Evolutionary conservation across 2,888 invertebrate genomes (phyloP).

Genomic region (Eucera pruinosa): DNA sequence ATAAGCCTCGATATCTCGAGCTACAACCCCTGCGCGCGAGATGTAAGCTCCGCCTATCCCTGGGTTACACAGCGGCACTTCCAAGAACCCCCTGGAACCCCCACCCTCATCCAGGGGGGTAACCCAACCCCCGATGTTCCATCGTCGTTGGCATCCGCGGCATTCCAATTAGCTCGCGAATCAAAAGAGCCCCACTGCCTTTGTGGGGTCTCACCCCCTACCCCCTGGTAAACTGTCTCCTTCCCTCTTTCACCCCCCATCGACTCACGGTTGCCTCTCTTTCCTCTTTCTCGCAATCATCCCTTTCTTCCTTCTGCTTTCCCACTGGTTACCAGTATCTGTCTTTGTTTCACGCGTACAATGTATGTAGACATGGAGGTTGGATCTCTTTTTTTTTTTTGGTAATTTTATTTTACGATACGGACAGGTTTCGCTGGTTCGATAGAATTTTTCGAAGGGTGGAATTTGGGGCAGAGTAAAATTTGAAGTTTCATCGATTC

Average conservation of each 20-base stretch:
- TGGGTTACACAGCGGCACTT: slow-evolving; percentile 73
- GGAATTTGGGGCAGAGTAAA: no score
- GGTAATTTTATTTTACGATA: slow-evolving; percentile 11
- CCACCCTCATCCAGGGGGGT: slow-evolving; percentile 54
- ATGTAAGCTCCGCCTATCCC: slow-evolving; percentile 81
- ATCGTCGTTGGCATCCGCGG: slow-evolving; percentile 83
- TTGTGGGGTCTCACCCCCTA: slow-evolving; percentile 82
- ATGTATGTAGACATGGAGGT: background rate
- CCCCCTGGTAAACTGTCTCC: slow-evolving; percentile 62
- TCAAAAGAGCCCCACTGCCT: slow-evolving; percentile 84
- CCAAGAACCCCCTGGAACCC: slow-evolving; percentile 69
- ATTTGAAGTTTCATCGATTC: no score
- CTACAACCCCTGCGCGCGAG: slow-evolving; percentile 73
- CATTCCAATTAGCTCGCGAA: slow-evolving; percentile 84
- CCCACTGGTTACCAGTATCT: slow-evolving; percentile 35
- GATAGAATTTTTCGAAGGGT: no score
- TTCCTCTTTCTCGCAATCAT: slow-evolving; percentile 29
- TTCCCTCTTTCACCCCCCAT: slow-evolving; percentile 54
- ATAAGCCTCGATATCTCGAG: slow-evolving; percentile 77
- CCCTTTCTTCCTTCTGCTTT: slow-evolving; percentile 45
- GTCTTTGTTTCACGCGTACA: slow-evolving; percentile 11
- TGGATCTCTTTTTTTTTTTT: background rate
- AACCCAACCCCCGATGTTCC: slow-evolving; percentile 76
- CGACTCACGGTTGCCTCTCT: slow-evolving; percentile 37
- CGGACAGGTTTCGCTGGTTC: no score